Conservation (phyloP, 2,888 invertebrate genomes). For the Temnothorax rugatulus region DNA sequence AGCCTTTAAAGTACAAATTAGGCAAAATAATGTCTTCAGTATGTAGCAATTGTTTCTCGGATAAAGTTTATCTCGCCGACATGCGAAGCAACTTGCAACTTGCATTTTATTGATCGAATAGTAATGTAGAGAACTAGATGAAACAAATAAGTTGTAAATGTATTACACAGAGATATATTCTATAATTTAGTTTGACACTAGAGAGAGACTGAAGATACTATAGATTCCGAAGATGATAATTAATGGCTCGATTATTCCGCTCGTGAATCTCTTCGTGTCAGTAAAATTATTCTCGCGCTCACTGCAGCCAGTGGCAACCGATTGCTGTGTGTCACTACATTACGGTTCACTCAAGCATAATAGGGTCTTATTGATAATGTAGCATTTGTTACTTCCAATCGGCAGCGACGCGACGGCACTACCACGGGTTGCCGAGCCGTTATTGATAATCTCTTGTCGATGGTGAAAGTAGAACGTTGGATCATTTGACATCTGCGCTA, state of each 20-base stretch:
- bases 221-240: neutral
- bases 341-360: conserved; percentile 32
- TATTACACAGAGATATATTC: conserved; percentile 3
- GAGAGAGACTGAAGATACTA: neutral
- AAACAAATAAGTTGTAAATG: neutral
- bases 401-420: neutral
- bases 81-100: neutral
- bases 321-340: conserved; percentile 12
- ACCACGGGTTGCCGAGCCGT: neutral
- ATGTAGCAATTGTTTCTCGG: neutral
- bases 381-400: conserved; percentile 48
- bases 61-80: neutral
- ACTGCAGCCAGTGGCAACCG: neutral
- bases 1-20: conserved; percentile 10
- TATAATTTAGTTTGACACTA: conserved; percentile 4
- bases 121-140: neutral
- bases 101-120: neutral
- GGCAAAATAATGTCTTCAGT: neutral
- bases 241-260: conserved; percentile 20
- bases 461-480: conserved; percentile 39
- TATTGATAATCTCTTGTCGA: conserved; percentile 49
- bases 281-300: conserved; percentile 10
- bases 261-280: conserved; percentile 38
- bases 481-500: neutral
- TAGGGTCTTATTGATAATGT: conserved; percentile 43